Base-by-base conservation (phyloP, 2,113 vertebrate genomes). In the Passer montanus region DNA sequence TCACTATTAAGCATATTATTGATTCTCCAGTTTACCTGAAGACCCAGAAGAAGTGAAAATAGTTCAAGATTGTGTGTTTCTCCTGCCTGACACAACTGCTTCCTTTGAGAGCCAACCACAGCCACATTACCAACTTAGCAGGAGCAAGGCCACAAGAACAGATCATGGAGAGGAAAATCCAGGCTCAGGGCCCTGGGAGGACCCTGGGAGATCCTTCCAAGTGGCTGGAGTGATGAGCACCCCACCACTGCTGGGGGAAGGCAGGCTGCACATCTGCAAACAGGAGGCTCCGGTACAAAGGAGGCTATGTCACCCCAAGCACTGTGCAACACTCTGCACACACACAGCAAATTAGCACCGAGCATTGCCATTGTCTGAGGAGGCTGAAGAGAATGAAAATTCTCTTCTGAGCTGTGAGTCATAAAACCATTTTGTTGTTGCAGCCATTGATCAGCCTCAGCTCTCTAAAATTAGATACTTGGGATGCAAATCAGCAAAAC, bases 391-490 rank as follows among this genome's bases (percentile, higher is more conserved):
- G 28, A 47, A 62, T 13, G 37, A 89, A 93, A 90, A 73, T 50
- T 43, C 33, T 80, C 82, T 84, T 74, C 63, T 49, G 37, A 95
- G 63, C 64, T 80, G 19, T 94, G 86, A 97, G 83, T 84, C 88
- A 80, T 83, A 74, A 81, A 88, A 19, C 60, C 39, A 33, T 81
- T 94, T 77, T 81, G 39, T 81, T 33, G 27, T 47, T 59, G 46
- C 58, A 72, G 55, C 62, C 73, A 56, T 90, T 97, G 60, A 89
- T 81, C 91, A 92, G 50, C 16, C 24, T 86, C 21, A 10, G 64
- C 39, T 53, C 39, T 92, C 93, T 90, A 89, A 93, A 97, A 89
- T 89, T 96, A 93, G 73, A 43, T 78, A 47, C 69, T 89, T 75
- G 26, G 33, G 21, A 47, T 72, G 19, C 55, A 92, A 84, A 70